Percentiles rank a stretch among this genome's conserved stretches.
Conservation (phyloP, 1,140 invertebrate species). For the Dinoponera quadriceps region DNA sequence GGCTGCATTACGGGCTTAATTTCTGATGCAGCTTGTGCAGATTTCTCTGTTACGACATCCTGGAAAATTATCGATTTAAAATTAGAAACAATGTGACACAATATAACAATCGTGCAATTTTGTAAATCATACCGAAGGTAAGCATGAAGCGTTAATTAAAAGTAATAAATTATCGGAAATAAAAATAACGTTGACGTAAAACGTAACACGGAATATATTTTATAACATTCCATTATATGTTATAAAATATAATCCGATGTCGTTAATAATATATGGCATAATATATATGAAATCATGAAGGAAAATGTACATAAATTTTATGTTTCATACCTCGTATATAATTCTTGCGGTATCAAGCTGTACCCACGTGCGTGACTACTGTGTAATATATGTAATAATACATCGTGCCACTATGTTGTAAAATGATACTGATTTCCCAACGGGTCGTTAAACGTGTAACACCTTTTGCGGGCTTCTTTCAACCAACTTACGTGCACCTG, state of each 20-base stretch:
- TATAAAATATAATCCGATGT: too few relatives aligned
- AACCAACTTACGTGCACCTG: constrained; percentile 7
- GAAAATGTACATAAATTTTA: constrained; percentile 5
- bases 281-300: background rate
- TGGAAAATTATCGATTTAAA: constrained; percentile 21
- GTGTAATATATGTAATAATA: constrained; percentile 32
- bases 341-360: constrained; percentile 27
- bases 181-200: too few relatives aligned
- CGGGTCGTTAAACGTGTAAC: background rate
- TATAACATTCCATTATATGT: too few relatives aligned
- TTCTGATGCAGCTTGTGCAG: constrained; percentile 19
- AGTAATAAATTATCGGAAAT: too few relatives aligned
- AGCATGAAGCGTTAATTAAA: background rate
- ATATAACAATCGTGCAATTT: background rate
- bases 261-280: too few relatives aligned
- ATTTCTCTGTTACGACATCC: constrained; percentile 10
- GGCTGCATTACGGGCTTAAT: constrained; percentile 6
- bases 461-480: background rate
- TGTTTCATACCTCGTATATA: constrained; percentile 31
- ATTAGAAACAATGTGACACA: background rate
- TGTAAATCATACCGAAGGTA: background rate
- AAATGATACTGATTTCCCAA: constrained; percentile 9
- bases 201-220: too few relatives aligned
- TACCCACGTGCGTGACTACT: constrained; percentile 23
- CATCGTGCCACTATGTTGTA: constrained; percentile 33